phyloP scores from a whole-genome alignment of 2,797 vertebrate genomes.

The Selene dorsalis region DNA sequence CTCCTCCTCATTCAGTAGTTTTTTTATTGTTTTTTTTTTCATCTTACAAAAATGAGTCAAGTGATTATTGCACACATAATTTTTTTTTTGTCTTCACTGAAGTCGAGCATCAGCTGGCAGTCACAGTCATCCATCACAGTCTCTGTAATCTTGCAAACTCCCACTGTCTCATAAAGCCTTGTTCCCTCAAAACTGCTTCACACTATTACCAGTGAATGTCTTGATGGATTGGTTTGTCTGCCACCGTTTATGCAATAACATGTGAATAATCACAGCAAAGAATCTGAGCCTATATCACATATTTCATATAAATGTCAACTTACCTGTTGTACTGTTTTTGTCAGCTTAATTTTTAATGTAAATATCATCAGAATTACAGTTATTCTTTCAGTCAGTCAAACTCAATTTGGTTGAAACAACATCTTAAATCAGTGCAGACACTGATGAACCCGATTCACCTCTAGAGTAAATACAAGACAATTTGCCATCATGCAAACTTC shows the following conservation, averaged over 20 bases:
- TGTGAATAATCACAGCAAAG: slow-evolving; percentile 4
- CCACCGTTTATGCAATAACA: neutral
- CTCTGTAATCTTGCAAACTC: slow-evolving; percentile 9
- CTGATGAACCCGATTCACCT: neutral
- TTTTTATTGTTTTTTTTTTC: neutral
- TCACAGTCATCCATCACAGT: slow-evolving; percentile 12
- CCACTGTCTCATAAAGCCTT: slow-evolving; percentile 10
- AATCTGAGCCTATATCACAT: slow-evolving; percentile 4
- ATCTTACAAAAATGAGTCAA: neutral
- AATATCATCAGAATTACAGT: too few species aligned
- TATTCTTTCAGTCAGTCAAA: too few species aligned
- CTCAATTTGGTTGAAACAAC: neutral
- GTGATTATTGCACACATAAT: neutral
- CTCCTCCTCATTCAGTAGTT: neutral
- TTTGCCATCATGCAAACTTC: neutral
- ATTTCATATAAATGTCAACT: neutral
- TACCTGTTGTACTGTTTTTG: neutral
- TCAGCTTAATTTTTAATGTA: neutral
- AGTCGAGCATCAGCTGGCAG: slow-evolving; percentile 4
- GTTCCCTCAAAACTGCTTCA: neutral
- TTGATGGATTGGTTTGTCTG: slow-evolving; percentile 21
- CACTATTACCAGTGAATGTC: slow-evolving; percentile 3
- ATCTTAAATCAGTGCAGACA: neutral
- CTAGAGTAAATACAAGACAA: neutral
- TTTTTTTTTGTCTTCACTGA: neutral